Evolutionary conservation across 2,797 vertebrate genomes (phyloP).

Genomic region (Pseudochromis fuscus): DNA sequence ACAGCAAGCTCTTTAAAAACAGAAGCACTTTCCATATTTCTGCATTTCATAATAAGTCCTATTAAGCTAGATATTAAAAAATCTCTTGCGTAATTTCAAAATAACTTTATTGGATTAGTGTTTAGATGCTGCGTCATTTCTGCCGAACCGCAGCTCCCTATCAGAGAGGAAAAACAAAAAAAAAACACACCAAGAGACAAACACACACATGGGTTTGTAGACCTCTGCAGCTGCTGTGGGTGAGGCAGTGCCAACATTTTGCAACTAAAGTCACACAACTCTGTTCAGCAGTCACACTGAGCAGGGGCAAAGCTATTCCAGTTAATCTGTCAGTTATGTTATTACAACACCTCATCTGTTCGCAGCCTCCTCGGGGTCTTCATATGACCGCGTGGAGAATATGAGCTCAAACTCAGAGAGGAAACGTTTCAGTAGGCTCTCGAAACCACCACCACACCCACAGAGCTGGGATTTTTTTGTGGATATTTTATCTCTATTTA

Average conservation of each 20-base stretch:
- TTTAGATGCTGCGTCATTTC: constrained; percentile 21
- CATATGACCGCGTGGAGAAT: constrained; percentile 67
- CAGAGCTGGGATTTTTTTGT: constrained; percentile 42
- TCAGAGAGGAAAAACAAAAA: constrained; percentile 20
- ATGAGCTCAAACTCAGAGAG: constrained; percentile 61
- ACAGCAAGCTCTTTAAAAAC: constrained; percentile 17
- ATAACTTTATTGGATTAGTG: constrained; percentile 11
- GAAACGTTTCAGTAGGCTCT: constrained; percentile 60
- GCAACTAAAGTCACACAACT: constrained; percentile 70
- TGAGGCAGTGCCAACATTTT: constrained; percentile 70
- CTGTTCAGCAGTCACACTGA: constrained; percentile 66
- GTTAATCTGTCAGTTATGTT: constrained; percentile 68
- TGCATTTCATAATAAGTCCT: constrained; percentile 22
- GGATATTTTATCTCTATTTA: constrained; percentile 49
- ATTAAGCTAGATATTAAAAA: constrained; percentile 16
- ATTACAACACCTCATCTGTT: constrained; percentile 77
- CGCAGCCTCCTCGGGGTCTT: constrained; percentile 66
- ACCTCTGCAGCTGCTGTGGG: constrained; percentile 64
- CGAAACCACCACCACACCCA: constrained; percentile 67
- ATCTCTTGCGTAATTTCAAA: constrained; percentile 8
- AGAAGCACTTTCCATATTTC: constrained; percentile 27
- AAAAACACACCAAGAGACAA: constrained; percentile 44
- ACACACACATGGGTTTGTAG: constrained; percentile 26
- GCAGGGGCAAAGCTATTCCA: constrained; percentile 72
- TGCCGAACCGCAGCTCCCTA: constrained; percentile 31